Base-by-base conservation (phyloP, 2,797 vertebrate genomes). In the Philypnodon macrostomus region DNA sequence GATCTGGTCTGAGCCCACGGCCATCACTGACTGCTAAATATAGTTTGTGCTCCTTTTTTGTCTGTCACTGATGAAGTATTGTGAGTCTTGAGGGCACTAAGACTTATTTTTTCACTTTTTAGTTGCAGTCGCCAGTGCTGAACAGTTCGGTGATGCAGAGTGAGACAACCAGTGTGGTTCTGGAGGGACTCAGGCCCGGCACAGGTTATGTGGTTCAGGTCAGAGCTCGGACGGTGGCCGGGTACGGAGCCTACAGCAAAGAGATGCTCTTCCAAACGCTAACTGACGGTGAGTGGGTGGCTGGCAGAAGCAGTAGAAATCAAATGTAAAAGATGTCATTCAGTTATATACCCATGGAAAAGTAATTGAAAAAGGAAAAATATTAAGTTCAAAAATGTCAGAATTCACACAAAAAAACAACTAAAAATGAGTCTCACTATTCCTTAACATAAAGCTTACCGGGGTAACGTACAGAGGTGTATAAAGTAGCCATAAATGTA, bases 211-310 rank as follows among this genome's bases (percentile, higher is more conserved):
- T 94, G 82, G 93, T 96, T 7, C 93, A 95, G 87, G 95, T 97
- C 70, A 90, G 94, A 7, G 95, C 95, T 11, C 91, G 92, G 52
- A 94, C 93, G 0, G 93, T 93, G 60, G 92, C 93, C 0, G 95
- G 94, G 58, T 96, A 94, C 0, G 95, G 95, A 56, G 92, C 90
- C 77, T 96, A 92, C 91, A 97, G 95, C 12, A 93, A 93, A 55
- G 94, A 95, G 78, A 96, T 96, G 95, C 95, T 94, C 80, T 97
- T 97, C 88, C 94, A 97, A 79, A 96, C 94, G 0, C 91, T 96
- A 62, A 96, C 92, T 0, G 93, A 96, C 0, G 94, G 95, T 96
- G 89, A 93, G 93, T 41, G 47, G 45, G 55, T 21, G 58, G 39
- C 2, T 44, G 32, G 35, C 11, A 56, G 49, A 35, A 35, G 62